Conservation (phyloP, 53 echinoderm and acorn worm genomes). For the Luidia sarsii region DNA sequence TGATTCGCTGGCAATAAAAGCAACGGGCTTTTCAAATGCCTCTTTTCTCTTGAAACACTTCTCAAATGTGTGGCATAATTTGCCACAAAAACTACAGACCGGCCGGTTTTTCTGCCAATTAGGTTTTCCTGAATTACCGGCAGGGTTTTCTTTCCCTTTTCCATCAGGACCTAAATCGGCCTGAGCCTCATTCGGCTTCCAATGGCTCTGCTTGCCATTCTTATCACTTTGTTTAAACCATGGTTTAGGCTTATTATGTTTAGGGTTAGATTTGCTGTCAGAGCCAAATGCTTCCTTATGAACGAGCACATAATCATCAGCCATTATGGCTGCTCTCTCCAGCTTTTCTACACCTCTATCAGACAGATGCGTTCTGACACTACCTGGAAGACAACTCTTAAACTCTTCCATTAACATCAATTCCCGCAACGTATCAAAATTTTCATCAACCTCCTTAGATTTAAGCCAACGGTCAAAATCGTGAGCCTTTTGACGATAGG, state of each 20-base stretch:
- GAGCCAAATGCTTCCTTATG: no score
- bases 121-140: not conserved
- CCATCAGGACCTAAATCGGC: no score
- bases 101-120: slow-evolving; percentile 13
- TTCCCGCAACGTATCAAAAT: slow-evolving; percentile 52
- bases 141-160: not conserved
- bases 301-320: no score
- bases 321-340: slow-evolving; percentile 38
- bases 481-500: slow-evolving; percentile 65
- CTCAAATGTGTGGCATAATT: slow-evolving; percentile 10
- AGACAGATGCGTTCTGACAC: slow-evolving; percentile 52
- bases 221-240: no score
- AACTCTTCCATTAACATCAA: slow-evolving; percentile 60
- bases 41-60: not conserved
- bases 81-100: slow-evolving; percentile 5
- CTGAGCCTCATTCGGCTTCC: no score
- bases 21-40: slow-evolving; percentile 10
- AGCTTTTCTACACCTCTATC: slow-evolving; percentile 34
- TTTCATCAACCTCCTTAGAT: slow-evolving; percentile 30
- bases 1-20: no score
- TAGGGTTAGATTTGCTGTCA: no score
- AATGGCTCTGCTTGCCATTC: no score
- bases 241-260: no score
- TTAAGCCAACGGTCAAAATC: slow-evolving; percentile 60
- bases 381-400: slow-evolving; percentile 38